Base-by-base conservation (phyloP, 2,888 invertebrate genomes). In the Pogonocherus hispidulus region DNA sequence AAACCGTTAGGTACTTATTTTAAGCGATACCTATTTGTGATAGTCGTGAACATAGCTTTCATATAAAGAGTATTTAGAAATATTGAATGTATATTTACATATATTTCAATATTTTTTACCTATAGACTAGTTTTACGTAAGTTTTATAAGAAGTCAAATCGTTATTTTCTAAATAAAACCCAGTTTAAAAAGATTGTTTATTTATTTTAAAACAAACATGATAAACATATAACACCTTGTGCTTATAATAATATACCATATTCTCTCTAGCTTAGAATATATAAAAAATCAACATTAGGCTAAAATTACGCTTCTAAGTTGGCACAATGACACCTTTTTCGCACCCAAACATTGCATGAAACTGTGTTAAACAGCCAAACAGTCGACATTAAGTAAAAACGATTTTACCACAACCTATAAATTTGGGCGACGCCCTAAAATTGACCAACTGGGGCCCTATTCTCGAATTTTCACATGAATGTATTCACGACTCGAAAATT, bases 211-310 rank as follows among this genome's bases (percentile, higher is more conserved):
- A 70, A 74, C 69, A 74, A 72, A 70, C 70, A 70, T 72, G 65
- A 72, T 66, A 72, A 72, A 72, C 71, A 70, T 72, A 69, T 70
- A 70, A 73, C 67, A 73, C 71, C 57, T 69, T 73, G 69, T 69
- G 69, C 65, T 62, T 65, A 70, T 70, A 70, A 64, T 63, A 51
- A 51, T 63, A 35, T 41, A 68, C 64, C 62, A 67, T 72, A 60
- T 63, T 64, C 56, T 69, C 60, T 70, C 64, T 70, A 63, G 60
- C 47, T 67, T 68, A 71, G 47, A 62, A 63, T 67, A 67, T 69
- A 69, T 70, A 57, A 69, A 73, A 67, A 68, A 67, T 67, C 65
- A 66, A 72, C 54, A 49, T 67, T 35, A n/a, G 54, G 63, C 63
- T 66, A 69, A 70, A 73, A 67, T 70, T 67, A 70, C 69, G 66